Conservation (phyloP, 2,113 vertebrate species). For the Marcusenius ussheri region DNA sequence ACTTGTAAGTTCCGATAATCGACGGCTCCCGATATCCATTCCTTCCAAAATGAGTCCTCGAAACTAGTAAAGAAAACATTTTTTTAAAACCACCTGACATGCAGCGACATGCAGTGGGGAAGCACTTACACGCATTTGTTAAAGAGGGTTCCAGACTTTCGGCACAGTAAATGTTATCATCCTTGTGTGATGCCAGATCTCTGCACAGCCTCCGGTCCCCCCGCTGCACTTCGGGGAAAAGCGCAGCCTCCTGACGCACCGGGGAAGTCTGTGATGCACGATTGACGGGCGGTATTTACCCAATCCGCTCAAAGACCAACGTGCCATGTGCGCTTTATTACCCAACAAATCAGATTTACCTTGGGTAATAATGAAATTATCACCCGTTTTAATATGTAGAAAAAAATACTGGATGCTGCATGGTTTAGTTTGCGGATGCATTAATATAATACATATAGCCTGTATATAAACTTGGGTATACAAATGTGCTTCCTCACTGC, state of each 20-base stretch:
- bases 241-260: neutral
- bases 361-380: neutral
- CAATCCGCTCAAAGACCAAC: neutral
- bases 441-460: neutral
- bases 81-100: neutral
- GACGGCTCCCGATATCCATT: neutral
- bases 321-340: neutral
- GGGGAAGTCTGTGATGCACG: neutral
- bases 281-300: neutral
- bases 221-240: neutral
- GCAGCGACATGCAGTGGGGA: neutral
- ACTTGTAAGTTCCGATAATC: neutral
- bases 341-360: neutral
- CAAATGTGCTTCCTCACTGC: neutral
- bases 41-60: neutral
- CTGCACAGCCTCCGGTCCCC: neutral
- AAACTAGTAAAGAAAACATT: neutral
- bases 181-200: neutral
- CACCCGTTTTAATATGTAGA: neutral
- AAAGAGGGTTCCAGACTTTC: neutral
- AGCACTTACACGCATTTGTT: conserved; percentile 1
- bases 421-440: neutral
- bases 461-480: neutral
- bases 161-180: neutral
- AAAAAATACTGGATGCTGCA: neutral